Conservation (phyloP, 2,888 invertebrate genomes). For the Endomychus coccineus region DNA sequence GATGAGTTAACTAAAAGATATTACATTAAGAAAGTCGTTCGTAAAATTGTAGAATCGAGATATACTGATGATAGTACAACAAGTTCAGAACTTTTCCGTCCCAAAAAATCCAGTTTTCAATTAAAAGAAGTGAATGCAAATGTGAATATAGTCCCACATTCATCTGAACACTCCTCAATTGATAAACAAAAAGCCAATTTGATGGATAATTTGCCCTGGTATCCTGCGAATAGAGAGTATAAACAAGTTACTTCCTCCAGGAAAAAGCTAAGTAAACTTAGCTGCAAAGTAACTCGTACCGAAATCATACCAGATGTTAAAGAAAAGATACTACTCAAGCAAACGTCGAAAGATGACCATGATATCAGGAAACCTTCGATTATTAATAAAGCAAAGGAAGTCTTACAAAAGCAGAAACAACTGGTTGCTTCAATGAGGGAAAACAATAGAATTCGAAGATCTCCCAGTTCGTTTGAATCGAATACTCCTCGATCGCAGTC, state of each 20-base stretch:
- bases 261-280: not conserved
- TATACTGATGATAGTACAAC: conserved; percentile 53
- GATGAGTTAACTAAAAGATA: conserved; percentile 54
- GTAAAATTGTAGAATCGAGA: conserved; percentile 52
- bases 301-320: conserved; percentile 3
- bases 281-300: conserved; percentile 4
- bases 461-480: too few species aligned
- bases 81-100: conserved; percentile 46
- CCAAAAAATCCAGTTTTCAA: conserved; percentile 31
- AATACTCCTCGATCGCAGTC: too few species aligned
- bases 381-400: too few species aligned
- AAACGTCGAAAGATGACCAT: not conserved
- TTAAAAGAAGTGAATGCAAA: too few species aligned
- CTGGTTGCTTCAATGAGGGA: too few species aligned
- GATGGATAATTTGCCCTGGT: conserved; percentile 42
- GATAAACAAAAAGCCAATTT: conserved; percentile 10
- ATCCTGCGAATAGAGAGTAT: conserved; percentile 29
- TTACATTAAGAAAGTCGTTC: conserved; percentile 57
- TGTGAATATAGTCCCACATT: too few species aligned
- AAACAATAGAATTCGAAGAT: too few species aligned
- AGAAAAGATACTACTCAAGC: too few species aligned
- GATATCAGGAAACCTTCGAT: too few species aligned
- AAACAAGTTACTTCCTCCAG: not conserved
- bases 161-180: conserved; percentile 14
- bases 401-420: too few species aligned